A percentile compares a stretch with the other conserved stretches of the same genome.
phyloP scores from a whole-genome alignment of 1,140 invertebrate genomes.

The Magallana ariakensis region DNA sequence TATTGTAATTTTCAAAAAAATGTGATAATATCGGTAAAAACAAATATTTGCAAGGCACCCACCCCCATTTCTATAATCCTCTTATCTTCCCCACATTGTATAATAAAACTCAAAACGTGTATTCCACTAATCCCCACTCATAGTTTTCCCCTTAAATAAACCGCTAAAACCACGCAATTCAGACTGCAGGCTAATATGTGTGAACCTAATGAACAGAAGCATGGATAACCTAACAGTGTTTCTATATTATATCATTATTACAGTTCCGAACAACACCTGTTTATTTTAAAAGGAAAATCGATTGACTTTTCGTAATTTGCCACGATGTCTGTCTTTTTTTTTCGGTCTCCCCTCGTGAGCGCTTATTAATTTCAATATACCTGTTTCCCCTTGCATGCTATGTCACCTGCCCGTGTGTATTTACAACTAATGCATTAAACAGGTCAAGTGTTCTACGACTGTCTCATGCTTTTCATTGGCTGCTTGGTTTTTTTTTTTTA shows the following conservation, averaged over 20 bases:
- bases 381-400: constrained; percentile 15
- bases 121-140: no score
- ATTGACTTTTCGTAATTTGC: constrained; percentile 8
- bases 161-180: not conserved
- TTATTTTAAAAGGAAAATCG: not conserved
- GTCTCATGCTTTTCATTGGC: constrained; percentile 19
- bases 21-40: no score
- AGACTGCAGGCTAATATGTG: not conserved
- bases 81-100: no score
- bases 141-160: no score
- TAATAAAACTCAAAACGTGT: no score
- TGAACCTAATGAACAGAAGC: not conserved
- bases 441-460: constrained; percentile 7
- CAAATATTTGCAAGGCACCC: no score
- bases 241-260: not conserved
- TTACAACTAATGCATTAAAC: constrained; percentile 26
- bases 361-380: constrained; percentile 23
- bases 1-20: no score
- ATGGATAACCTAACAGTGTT: not conserved
- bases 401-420: constrained; percentile 28
- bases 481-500: not conserved
- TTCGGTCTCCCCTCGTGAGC: not conserved
- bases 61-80: no score
- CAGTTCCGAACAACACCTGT: not conserved
- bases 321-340: constrained; percentile 1